phyloP scores from a whole-genome alignment of 2,888 invertebrate species.

The Priapulus caudatus region DNA sequence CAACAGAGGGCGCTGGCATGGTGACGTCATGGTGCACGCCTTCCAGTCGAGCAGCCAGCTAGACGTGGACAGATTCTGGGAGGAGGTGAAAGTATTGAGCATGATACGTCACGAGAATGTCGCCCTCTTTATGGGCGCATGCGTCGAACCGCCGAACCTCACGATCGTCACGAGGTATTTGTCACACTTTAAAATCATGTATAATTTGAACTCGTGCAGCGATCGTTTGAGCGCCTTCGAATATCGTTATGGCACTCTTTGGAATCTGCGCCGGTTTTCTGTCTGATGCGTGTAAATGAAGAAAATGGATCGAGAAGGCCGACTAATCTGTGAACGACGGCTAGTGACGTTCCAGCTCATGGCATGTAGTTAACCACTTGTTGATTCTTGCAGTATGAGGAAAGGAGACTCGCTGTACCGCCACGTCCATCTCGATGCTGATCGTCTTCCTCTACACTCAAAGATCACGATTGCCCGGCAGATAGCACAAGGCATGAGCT shows the following conservation, averaged over 20 bases:
- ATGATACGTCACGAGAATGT: conserved; percentile 42
- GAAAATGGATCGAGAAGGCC: too few relatives aligned
- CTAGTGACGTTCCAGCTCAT: too few relatives aligned
- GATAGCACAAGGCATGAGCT: conserved; percentile 40
- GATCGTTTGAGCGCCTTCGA: too few relatives aligned
- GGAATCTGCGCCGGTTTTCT: neutral
- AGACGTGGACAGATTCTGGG: conserved; percentile 21
- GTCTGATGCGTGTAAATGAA: too few relatives aligned
- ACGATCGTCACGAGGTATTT: conserved; percentile 38
- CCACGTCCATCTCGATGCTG: conserved; percentile 31
- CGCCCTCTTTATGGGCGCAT: conserved; percentile 42
- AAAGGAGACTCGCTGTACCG: conserved; percentile 38
- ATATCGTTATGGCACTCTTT: neutral
- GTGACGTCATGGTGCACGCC: conserved; percentile 39
- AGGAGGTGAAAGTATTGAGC: conserved; percentile 35
- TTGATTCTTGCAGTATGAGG: conserved; percentile 30
- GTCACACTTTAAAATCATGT: neutral
- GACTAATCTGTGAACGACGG: too few relatives aligned
- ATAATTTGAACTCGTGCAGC: too few relatives aligned
- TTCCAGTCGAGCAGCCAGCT: conserved; percentile 23
- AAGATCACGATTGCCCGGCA: conserved; percentile 36
- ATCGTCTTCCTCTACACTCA: conserved; percentile 30
- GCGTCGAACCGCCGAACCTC: conserved; percentile 34
- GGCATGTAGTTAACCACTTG: too few relatives aligned
- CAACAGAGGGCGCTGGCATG: conserved; percentile 39